These are phyloP conservation scores for Acropternis orthonyx DNA, from an alignment of 2,797 vertebrate genomes.

Conservation along the genomic window DNA sequence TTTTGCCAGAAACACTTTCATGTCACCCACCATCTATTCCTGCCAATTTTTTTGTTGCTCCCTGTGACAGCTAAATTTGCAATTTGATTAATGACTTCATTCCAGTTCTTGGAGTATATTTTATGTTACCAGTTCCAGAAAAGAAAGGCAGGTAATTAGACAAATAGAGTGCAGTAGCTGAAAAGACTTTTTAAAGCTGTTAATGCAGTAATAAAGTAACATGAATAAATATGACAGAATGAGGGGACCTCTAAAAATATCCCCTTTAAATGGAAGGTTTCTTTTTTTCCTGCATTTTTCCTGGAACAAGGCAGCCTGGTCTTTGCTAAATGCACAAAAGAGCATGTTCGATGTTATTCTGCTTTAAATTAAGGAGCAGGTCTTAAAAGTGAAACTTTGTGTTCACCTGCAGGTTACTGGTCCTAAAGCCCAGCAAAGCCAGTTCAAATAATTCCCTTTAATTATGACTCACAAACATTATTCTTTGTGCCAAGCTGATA, in stretches of 20 bases:
- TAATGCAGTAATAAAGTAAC: slow-evolving; percentile 7
- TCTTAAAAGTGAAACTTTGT: slow-evolving; percentile 5
- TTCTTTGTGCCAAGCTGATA: slow-evolving; percentile 60
- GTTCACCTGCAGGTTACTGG: slow-evolving; percentile 48
- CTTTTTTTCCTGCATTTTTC: neutral
- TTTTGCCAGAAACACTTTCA: neutral
- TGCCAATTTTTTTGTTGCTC: slow-evolving; percentile 27
- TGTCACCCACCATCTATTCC: neutral
- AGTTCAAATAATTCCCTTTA: slow-evolving; percentile 33
- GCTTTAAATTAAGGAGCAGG: slow-evolving; percentile 26
- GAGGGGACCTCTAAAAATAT: slow-evolving; percentile 26
- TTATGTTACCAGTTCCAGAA: neutral
- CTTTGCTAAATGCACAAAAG: neutral
- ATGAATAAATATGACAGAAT: slow-evolving; percentile 33
- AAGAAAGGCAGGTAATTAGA: slow-evolving; percentile 38
- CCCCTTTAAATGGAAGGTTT: neutral
- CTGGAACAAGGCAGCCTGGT: slow-evolving; percentile 2
- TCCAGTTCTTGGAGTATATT: neutral
- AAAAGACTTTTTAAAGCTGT: slow-evolving; percentile 10
- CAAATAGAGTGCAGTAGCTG: slow-evolving; percentile 32
- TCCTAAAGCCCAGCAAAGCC: slow-evolving; percentile 46
- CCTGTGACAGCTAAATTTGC: neutral
- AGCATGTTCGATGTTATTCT: slow-evolving; percentile 24
- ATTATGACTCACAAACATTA: slow-evolving; percentile 51
- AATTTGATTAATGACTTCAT: slow-evolving; percentile 45